These are phyloP conservation scores for Phyllostomus hastatus DNA, from an alignment of 2,113 vertebrate species.

Conservation along the genomic window DNA sequence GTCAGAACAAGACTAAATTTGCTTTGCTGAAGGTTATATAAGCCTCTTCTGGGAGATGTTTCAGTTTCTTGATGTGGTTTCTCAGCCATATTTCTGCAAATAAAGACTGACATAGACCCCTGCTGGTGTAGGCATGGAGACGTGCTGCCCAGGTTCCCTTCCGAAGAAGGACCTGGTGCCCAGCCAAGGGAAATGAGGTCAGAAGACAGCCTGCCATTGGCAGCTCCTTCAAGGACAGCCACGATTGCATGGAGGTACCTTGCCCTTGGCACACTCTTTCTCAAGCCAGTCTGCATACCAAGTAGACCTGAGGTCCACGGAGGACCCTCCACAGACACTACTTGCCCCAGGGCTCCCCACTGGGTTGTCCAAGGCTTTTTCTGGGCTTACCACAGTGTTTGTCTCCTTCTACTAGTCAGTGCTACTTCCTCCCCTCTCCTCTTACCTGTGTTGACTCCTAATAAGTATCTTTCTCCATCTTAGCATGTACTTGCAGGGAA, in stretches of 20 bases:
- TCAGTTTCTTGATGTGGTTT: not conserved
- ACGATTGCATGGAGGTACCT: not conserved
- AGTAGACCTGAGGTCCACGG: fast-evolving
- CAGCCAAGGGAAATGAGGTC: not conserved
- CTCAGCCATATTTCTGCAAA: not conserved
- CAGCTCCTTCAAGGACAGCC: not conserved
- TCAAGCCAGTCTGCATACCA: too few relatives aligned
- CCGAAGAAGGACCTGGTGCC: not conserved
- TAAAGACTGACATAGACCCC: not conserved
- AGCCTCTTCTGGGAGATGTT: not conserved
- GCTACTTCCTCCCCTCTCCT: not conserved
- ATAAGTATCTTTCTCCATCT: not conserved
- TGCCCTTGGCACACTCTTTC: not conserved
- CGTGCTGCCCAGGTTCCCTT: fast-evolving
- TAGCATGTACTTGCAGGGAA: not conserved
- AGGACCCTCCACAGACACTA: not conserved
- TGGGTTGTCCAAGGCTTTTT: not conserved
- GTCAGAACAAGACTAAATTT: not conserved
- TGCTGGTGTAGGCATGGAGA: not conserved
- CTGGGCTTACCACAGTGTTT: not conserved
- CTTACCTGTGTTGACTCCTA: not conserved
- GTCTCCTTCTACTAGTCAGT: not conserved
- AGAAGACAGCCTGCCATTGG: not conserved
- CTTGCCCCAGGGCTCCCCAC: not conserved
- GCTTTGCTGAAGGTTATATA: not conserved